Percentiles rank a stretch among this genome's conserved stretches.
phyloP scores from a whole-genome alignment of 2,888 invertebrate genomes.

The Synergus gifuensis region DNA sequence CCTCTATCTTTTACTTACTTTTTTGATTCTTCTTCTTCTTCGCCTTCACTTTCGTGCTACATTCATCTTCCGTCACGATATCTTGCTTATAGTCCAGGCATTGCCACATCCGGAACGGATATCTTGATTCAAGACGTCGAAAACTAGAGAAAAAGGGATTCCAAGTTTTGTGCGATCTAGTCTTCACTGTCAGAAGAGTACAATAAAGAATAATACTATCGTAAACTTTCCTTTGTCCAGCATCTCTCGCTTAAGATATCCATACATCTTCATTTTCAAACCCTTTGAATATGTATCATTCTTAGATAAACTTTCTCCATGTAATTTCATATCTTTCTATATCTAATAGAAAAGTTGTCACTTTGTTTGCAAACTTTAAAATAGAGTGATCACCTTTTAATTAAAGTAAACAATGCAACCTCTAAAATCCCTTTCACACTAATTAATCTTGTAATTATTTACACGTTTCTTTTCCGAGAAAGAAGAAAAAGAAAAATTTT shows the following conservation, averaged over 20 bases:
- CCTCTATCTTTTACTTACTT: slow-evolving; percentile 24
- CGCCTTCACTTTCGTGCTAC: slow-evolving; percentile 22
- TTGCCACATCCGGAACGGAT: slow-evolving; percentile 8
- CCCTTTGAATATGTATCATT: neutral
- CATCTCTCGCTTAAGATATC: neutral
- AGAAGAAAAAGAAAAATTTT: slow-evolving; percentile 16
- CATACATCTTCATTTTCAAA: neutral
- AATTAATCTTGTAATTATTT: neutral
- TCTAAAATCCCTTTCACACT: neutral
- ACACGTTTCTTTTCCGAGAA: neutral
- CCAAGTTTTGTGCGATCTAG: slow-evolving; percentile 28
- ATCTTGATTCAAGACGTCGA: slow-evolving; percentile 35
- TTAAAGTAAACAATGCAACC: no score
- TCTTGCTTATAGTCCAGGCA: slow-evolving; percentile 42
- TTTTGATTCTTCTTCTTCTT: slow-evolving; percentile 9
- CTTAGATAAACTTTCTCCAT: neutral
- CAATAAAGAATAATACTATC: slow-evolving; percentile 27
- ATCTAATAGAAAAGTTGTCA: no score
- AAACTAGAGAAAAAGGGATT: slow-evolving; percentile 31
- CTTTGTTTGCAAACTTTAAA: no score
- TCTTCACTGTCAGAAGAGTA: slow-evolving; percentile 18
- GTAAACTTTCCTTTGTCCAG: slow-evolving; percentile 18
- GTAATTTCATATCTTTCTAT: neutral
- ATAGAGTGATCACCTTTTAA: no score
- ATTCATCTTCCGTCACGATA: slow-evolving; percentile 31